These are phyloP conservation scores for Cryptus viduatorius DNA, from an alignment of 2,888 invertebrate genomes.

Conservation along the genomic window DNA sequence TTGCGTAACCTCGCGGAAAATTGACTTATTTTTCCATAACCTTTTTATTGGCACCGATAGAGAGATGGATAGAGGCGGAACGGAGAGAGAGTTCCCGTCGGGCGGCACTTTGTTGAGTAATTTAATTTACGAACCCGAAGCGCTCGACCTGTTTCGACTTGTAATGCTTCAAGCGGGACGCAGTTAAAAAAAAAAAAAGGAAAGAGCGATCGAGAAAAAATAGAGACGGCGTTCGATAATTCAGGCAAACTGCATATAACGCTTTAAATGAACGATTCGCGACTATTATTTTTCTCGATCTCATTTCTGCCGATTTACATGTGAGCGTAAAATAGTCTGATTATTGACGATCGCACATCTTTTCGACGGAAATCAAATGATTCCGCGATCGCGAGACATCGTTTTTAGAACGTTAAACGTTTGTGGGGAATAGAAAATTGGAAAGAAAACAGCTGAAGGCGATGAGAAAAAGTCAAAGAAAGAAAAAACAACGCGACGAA, in stretches of 20 bases:
- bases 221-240: slow-evolving; percentile 10
- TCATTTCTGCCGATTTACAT: neutral
- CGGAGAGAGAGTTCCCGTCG: slow-evolving; percentile 16
- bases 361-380: neutral
- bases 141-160: slow-evolving; percentile 43
- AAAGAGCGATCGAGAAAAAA: neutral
- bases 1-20: slow-evolving; percentile 74
- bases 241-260: neutral
- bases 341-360: neutral
- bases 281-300: neutral
- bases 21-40: slow-evolving; percentile 72
- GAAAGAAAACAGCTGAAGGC: neutral
- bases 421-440: neutral
- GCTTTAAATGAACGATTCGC: neutral
- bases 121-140: slow-evolving; percentile 64
- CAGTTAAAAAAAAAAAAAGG: slow-evolving; percentile 34
- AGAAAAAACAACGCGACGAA: slow-evolving; percentile 40
- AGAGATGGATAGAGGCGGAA: neutral
- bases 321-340: neutral
- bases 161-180: slow-evolving; percentile 39
- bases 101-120: slow-evolving; percentile 72
- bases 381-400: neutral
- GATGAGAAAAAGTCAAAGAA: slow-evolving; percentile 23
- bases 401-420: neutral
- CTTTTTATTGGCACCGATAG: slow-evolving; percentile 60